A percentile compares a stretch with the other conserved stretches of the same genome.
Conservation (phyloP, 2,113 vertebrate species). For the Acanthochromis polyacanthus region DNA sequence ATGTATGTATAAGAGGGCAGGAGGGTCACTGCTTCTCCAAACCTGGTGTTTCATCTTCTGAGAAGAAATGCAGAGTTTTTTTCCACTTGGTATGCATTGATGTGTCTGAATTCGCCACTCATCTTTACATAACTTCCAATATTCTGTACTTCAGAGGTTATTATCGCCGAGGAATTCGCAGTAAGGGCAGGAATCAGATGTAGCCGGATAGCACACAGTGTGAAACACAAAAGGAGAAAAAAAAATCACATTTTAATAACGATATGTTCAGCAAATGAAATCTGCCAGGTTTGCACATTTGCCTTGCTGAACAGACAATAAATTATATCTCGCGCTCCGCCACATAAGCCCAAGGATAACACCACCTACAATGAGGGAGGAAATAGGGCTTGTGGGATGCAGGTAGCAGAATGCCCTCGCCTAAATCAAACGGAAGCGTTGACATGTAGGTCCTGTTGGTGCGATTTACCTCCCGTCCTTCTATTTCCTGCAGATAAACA, state of each 20-base stretch:
- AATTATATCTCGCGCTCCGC: conserved; percentile 77
- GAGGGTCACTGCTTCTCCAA: conserved; percentile 33
- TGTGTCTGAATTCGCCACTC: conserved; percentile 20
- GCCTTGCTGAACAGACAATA: conserved; percentile 85
- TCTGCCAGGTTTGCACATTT: conserved; percentile 83
- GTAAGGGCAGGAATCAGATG: conserved; percentile 57
- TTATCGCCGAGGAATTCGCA: conserved; percentile 56
- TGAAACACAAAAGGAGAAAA: conserved; percentile 50
- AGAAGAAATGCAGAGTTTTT: conserved; percentile 31
- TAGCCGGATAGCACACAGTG: conserved; percentile 49
- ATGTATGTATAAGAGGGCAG: conserved; percentile 12
- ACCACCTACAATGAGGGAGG: conserved; percentile 67
- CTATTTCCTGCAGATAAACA: conserved; percentile 40
- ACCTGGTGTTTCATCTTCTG: conserved; percentile 49
- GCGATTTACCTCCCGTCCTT: conserved; percentile 44
- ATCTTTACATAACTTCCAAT: conserved; percentile 27
- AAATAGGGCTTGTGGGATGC: conserved; percentile 69
- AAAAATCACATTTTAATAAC: conserved; percentile 77
- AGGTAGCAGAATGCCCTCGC: conserved; percentile 61
- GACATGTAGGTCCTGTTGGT: conserved; percentile 56
- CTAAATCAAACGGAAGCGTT: conserved; percentile 69
- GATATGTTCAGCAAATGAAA: conserved; percentile 84
- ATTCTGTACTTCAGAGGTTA: conserved; percentile 64
- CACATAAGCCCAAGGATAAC: conserved; percentile 80
- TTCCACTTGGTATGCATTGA: conserved; percentile 60